These are phyloP conservation scores for Heterodera filipjevi DNA, from an alignment of 2,888 invertebrate species.

Conservation along the genomic window DNA sequence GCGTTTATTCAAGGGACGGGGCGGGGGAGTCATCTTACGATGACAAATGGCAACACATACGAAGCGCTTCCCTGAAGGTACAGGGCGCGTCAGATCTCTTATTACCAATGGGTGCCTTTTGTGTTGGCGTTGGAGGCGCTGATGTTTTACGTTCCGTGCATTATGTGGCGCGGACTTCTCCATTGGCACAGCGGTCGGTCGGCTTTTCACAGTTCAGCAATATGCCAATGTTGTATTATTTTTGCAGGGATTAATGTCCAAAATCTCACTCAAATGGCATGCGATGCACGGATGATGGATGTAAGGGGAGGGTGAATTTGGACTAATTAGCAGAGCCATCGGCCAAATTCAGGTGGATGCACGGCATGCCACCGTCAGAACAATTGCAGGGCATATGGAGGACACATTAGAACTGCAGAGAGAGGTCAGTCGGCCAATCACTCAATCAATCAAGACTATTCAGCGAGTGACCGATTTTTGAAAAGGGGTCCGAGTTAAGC, in stretches of 20 bases:
- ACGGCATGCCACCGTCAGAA: slow-evolving; percentile 62
- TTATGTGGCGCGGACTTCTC: slow-evolving; percentile 68
- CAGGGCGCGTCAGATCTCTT: slow-evolving; percentile 65
- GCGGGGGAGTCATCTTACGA: neutral
- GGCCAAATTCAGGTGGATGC: slow-evolving; percentile 52
- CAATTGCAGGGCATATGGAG: slow-evolving; percentile 66
- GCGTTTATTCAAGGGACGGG: slow-evolving; percentile 1
- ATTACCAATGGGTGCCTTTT: slow-evolving; percentile 67
- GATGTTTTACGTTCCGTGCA: slow-evolving; percentile 69
- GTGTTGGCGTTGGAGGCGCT: slow-evolving; percentile 69
- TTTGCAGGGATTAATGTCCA: slow-evolving; percentile 68
- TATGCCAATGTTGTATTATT: neutral
- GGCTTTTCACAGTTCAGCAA: neutral
- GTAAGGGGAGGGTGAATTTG: slow-evolving; percentile 18
- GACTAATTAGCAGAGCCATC: neutral
- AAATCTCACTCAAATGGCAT: slow-evolving; percentile 66
- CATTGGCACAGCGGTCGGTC: slow-evolving; percentile 66
- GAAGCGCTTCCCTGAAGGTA: slow-evolving; percentile 32
- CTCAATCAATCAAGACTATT: neutral
- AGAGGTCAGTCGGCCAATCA: slow-evolving; percentile 48
- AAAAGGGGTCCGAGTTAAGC: no score
- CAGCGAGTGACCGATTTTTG: no score
- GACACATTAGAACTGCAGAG: slow-evolving; percentile 65
- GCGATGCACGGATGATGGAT: slow-evolving; percentile 67
- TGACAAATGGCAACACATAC: neutral